Percentiles rank a stretch among this genome's conserved stretches.
Evolutionary conservation across 2,113 vertebrate genomes (phyloP).

Genomic region (Himantopus leucocephalus): DNA sequence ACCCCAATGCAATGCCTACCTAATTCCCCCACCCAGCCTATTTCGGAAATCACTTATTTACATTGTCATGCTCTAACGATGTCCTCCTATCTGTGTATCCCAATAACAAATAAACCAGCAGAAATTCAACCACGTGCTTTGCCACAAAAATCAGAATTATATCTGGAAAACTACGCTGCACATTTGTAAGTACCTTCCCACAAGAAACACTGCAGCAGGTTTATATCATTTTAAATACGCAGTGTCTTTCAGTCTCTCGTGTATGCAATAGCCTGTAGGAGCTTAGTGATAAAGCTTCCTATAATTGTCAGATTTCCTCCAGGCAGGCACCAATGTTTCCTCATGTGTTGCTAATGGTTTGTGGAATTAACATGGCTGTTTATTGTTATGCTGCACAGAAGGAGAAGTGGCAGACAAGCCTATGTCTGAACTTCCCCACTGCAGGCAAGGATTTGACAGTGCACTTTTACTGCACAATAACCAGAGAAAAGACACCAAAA

Average conservation of each 20-base stretch:
- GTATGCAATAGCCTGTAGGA: slow-evolving; percentile 34
- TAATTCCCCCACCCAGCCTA: background rate
- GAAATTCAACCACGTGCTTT: background rate
- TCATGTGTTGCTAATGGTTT: slow-evolving; percentile 64
- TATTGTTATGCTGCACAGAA: slow-evolving; percentile 47
- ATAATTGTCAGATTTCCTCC: slow-evolving; percentile 61
- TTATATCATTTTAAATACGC: slow-evolving; percentile 43
- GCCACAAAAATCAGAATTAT: background rate
- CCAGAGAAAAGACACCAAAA: background rate
- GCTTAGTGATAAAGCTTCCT: slow-evolving; percentile 64
- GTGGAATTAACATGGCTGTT: slow-evolving; percentile 58
- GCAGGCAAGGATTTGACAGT: slow-evolving; percentile 1
- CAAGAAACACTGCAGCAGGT: slow-evolving; percentile 35
- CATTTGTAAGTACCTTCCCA: slow-evolving; percentile 23
- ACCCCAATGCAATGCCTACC: background rate
- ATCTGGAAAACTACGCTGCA: background rate
- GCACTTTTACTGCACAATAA: slow-evolving; percentile 3
- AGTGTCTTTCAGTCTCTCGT: slow-evolving; percentile 35
- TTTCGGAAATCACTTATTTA: background rate
- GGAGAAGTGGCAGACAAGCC: slow-evolving; percentile 32
- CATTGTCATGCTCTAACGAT: background rate
- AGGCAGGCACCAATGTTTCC: slow-evolving; percentile 59
- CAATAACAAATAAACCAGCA: slow-evolving; percentile 2
- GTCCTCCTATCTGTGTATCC: background rate
- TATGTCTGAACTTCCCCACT: background rate